Evolutionary conservation across 1,140 invertebrate genomes (phyloP), one percentile per base, ranked within the genome.

Genomic region (Adelges cooleyi): DNA sequence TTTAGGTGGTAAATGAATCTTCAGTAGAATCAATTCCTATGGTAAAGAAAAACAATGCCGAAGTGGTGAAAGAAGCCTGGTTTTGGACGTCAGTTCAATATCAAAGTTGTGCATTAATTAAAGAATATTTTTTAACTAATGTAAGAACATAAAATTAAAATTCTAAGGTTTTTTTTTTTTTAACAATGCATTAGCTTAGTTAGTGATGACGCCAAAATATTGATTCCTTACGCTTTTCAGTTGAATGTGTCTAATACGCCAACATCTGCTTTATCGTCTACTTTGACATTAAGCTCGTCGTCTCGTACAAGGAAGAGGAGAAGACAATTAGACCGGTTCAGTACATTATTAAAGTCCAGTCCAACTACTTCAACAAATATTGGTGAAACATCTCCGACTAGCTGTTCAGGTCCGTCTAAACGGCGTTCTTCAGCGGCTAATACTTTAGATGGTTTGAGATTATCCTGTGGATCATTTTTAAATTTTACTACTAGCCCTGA

Each of bases 11-110:
- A 22, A 87, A 90, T 71, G 86, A 89, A 72, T 84, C 86, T 67
- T 82, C 82, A 67, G 83, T 86, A 11, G 80, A 79, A 68, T 74
- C 81, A 56, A 76, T 84, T 68, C 85, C 85, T 48, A 84, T 85
- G 68, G 76, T 77, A 8, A 77, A 80, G 17, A 69, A 75, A 20
- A 77, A 79, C 67, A 82, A 86, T 51, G 69, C 71, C 17, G 82
- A 86, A 71, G 79, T 92, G 48, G 85, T 93, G 38, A 92, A 89
- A 75, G 87, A 86, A 18, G 90, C 96, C 77, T 98, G 95, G 95
- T 98, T 98, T 77, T 97, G 94, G 93, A 87, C 85, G 0, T 92
- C 92, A 42, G 89, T 98, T 54, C 93, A 98, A 76, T 95, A 96
- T 78, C 89, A 93, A 71, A 88, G 86, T 68, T 90, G 91, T 74